Percentiles rank a stretch among this genome's conserved stretches.
phyloP scores from a whole-genome alignment of 92 coral and sea anemone genomes.

The Porites divaricata region DNA sequence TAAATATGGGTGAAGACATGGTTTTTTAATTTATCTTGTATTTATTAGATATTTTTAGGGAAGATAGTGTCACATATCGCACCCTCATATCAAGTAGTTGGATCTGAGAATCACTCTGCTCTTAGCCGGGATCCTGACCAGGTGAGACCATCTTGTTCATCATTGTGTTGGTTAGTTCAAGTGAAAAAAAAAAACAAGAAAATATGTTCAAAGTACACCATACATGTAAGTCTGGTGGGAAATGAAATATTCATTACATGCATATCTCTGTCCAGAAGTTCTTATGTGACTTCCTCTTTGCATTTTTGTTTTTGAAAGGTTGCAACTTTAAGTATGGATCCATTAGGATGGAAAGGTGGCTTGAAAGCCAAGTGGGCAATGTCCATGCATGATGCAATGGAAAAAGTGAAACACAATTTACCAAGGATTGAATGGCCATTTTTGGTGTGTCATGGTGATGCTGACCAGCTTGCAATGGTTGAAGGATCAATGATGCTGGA shows the following conservation, averaged over 20 bases:
- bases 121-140: constrained; percentile 76
- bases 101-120: constrained; percentile 67
- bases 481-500: constrained; percentile 80
- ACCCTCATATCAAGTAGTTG: constrained; percentile 73
- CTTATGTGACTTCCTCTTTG: neutral
- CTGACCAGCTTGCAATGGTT: constrained; percentile 66
- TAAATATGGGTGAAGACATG: neutral
- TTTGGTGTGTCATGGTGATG: constrained; percentile 88
- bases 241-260: too few relatives aligned
- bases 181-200: too few relatives aligned
- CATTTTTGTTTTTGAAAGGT: neutral
- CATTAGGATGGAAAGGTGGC: constrained; percentile 85
- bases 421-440: constrained; percentile 83
- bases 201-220: too few relatives aligned
- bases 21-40: neutral
- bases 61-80: constrained; percentile 48
- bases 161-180: neutral
- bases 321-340: constrained; percentile 60
- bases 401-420: constrained; percentile 52
- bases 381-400: constrained; percentile 65
- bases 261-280: too few relatives aligned
- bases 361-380: constrained; percentile 76
- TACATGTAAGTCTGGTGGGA: too few relatives aligned
- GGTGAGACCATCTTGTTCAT: constrained; percentile 44
- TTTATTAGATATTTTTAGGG: constrained; percentile 71